Percentiles rank a stretch among this genome's conserved stretches.
Evolutionary conservation across 2,113 vertebrate genomes (phyloP).

Genomic region (Ondatra zibethicus): DNA sequence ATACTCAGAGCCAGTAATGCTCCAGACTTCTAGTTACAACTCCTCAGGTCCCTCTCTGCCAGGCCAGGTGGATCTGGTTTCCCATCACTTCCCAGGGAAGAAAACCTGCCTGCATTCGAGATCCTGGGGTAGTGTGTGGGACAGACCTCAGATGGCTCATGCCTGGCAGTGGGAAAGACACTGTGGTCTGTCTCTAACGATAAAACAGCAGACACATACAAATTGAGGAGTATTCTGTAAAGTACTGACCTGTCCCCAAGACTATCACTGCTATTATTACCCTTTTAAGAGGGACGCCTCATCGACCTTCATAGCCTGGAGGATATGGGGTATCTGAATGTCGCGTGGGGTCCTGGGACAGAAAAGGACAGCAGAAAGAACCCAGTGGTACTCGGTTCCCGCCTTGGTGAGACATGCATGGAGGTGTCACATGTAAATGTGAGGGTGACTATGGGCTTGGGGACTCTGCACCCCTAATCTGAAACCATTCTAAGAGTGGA

Average conservation of each 20-base stretch:
- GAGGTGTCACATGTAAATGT: fast-evolving
- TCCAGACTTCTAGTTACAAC: background rate
- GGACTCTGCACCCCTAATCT: too few species aligned
- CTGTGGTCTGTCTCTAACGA: background rate
- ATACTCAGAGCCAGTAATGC: background rate
- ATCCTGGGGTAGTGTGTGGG: fast-evolving
- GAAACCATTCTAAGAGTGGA: background rate
- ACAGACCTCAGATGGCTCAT: background rate
- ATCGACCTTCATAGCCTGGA: too few species aligned
- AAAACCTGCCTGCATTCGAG: background rate
- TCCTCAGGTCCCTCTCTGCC: background rate
- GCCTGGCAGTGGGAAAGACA: background rate
- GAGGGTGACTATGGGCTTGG: background rate
- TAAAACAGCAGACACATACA: background rate
- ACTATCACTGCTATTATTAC: too few species aligned
- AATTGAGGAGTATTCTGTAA: background rate
- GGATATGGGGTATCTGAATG: fast-evolving
- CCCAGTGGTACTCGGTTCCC: too few species aligned
- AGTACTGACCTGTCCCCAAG: background rate
- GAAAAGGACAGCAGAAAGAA: background rate
- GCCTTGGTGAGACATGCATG: fast-evolving
- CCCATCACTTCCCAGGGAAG: background rate
- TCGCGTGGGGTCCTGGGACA: background rate
- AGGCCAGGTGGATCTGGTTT: background rate
- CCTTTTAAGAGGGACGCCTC: background rate